A percentile compares a stretch with the other conserved stretches of the same genome.
Evolutionary conservation across 92 coral and sea anemone species (phyloP).

Genomic region (Heteractis magnifica): DNA sequence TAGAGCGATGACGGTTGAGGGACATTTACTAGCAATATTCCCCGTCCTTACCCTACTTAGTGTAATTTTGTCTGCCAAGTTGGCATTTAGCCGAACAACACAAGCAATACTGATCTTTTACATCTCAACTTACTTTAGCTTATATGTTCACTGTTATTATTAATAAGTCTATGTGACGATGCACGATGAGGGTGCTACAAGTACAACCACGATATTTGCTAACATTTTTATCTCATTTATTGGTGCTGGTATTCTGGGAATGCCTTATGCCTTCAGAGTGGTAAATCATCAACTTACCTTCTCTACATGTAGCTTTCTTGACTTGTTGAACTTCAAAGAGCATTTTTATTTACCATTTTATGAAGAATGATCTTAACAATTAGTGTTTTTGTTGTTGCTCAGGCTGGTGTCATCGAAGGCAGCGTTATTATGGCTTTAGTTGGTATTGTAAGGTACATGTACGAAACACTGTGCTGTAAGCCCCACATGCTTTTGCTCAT

Average conservation of each 20-base stretch:
- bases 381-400: slow-evolving; percentile 1
- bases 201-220: slow-evolving; percentile 91
- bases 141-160: not conserved
- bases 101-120: not conserved
- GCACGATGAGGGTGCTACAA: slow-evolving; percentile 91
- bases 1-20: not conserved
- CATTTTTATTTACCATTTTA: too few relatives aligned
- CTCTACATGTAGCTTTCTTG: not conserved
- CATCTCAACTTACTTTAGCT: not conserved
- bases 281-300: slow-evolving; percentile 33
- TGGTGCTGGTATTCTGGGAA: slow-evolving; percentile 99
- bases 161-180: not conserved
- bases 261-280: slow-evolving; percentile 97
- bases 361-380: not conserved
- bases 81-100: slow-evolving; percentile 22
- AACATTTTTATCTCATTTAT: slow-evolving; percentile 95
- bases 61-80: slow-evolving; percentile 21
- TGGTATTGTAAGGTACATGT: slow-evolving; percentile 95
- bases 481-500: slow-evolving; percentile 9
- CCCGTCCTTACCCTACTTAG: slow-evolving; percentile 13
- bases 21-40: not conserved
- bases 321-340: not conserved
- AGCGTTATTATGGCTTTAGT: slow-evolving; percentile 76
- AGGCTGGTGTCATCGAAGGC: slow-evolving; percentile 97
- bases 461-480: not conserved